phyloP scores from a whole-genome alignment of 2,888 invertebrate genomes.

The Pantelozetes paolii region DNA sequence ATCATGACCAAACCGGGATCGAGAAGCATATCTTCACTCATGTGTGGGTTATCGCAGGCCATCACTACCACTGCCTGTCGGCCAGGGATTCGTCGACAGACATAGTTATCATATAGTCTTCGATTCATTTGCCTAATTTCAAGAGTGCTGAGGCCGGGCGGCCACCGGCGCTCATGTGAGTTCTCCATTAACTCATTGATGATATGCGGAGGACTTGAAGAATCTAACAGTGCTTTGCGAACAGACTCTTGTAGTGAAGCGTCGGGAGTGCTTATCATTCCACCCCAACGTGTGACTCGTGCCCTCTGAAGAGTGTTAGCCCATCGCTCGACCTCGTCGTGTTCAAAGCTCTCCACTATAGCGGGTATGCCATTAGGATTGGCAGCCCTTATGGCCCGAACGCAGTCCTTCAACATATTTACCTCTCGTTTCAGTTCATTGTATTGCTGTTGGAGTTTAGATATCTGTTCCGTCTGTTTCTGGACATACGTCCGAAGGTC shows the following conservation, averaged over 20 bases:
- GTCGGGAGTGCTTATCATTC: slow-evolving; percentile 97
- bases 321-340: slow-evolving; percentile 82
- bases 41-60: slow-evolving; percentile 89
- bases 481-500: slow-evolving; percentile 78
- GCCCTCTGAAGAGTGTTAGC: slow-evolving; percentile 74
- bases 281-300: slow-evolving; percentile 92
- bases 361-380: slow-evolving; percentile 82
- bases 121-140: slow-evolving; percentile 92
- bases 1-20: slow-evolving; percentile 97
- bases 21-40: slow-evolving; percentile 91
- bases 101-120: slow-evolving; percentile 85
- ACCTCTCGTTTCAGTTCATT: slow-evolving; percentile 85
- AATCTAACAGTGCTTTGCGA: slow-evolving; percentile 83
- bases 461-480: slow-evolving; percentile 77
- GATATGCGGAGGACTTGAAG: slow-evolving; percentile 87
- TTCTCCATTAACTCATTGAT: slow-evolving; percentile 94
- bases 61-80: slow-evolving; percentile 81
- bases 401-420: slow-evolving; percentile 68
- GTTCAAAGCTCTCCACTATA: slow-evolving; percentile 88
- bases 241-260: slow-evolving; percentile 89
- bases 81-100: slow-evolving; percentile 86
- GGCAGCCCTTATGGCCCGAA: slow-evolving; percentile 80
- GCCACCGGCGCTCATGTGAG: slow-evolving; percentile 93
- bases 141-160: slow-evolving; percentile 78
- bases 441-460: slow-evolving; percentile 78